These are phyloP conservation scores for Frieseomelitta varia DNA, from an alignment of 1,140 invertebrate genomes.

Conservation along the genomic window DNA sequence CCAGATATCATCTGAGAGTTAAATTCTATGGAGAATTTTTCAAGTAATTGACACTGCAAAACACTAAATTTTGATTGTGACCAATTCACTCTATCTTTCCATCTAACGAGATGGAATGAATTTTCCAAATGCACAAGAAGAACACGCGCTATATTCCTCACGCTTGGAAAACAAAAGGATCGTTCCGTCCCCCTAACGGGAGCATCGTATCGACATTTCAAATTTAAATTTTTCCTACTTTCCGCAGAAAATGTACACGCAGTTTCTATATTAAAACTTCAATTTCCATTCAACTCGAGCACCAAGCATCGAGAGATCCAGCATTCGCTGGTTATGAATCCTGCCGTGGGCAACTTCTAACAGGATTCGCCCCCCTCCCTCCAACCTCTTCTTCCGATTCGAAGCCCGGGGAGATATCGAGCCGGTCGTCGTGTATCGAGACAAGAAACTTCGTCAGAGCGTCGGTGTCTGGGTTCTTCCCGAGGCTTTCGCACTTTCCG, in stretches of 20 bases:
- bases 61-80: no score
- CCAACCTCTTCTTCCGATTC: constrained; percentile 1
- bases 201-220: neutral
- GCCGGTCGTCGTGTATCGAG: constrained; percentile 11
- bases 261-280: constrained; percentile 24
- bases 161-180: neutral
- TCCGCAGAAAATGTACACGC: neutral
- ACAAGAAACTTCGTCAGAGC: constrained; percentile 19
- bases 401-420: constrained; percentile 3
- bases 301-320: neutral
- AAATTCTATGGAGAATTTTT: no score
- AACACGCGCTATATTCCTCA: neutral
- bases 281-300: constrained; percentile 22
- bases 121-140: neutral
- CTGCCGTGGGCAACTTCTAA: constrained; percentile 30
- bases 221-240: neutral
- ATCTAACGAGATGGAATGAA: neutral
- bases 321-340: constrained; percentile 13
- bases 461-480: constrained; percentile 34
- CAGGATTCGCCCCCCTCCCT: neutral
- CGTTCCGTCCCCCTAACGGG: neutral
- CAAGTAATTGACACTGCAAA: no score
- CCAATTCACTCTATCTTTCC: neutral
- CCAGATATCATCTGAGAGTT: no score
- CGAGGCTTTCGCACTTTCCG: constrained; percentile 52